Evolutionary conservation across 2,888 invertebrate genomes (phyloP), one percentile per base, ranked within the genome.

Genomic region (Cosmopolites sordidus): DNA sequence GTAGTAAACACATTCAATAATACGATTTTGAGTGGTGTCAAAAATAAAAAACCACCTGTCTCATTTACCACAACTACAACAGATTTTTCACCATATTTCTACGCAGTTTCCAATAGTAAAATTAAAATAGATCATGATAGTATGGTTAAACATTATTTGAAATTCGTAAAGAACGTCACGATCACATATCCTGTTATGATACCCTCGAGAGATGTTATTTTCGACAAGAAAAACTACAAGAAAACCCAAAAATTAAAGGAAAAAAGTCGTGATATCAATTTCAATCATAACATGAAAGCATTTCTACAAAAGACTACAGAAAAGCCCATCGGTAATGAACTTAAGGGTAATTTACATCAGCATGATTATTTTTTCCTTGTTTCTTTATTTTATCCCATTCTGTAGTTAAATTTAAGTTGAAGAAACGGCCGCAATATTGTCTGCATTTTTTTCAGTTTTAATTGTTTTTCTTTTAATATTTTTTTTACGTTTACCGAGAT

Each of bases 121-220:
- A 60, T 64, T 30, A 66, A 66, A 58, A 64, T 65, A 51, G 60
- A 64, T 37, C 68, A 67, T 40, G 68, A 69, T n/a, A 65, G 63
- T 58, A 67, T 65, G 41, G 59, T 69, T 14, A 58, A 58, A 47
- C 56, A 58, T 16, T 59, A 59, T 42, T 49, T 59, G 9, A 57
- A 51, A 62, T 73, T 71, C 58, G 69, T 71, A 37, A 74, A 73
- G 65, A 74, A 74, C 60, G 69, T 72, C 17, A 73, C 71, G 9
- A 73, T 74, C 64, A 86, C 89, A 62, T 89, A 87, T 71, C 89
- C 89, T 2, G 83, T 86, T 58, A 75, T 81, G 66, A 79, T 80
- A 61, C 80, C 81, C 2, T 65, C 72, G 30, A 66, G 69, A 58
- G 73, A 73, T 68, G 66, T 68, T 51, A 46, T 67, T 1, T 4